Percentiles rank a stretch among this genome's conserved stretches.
phyloP scores from a whole-genome alignment of 92 coral and sea anemone species.

The Plumapathes pennacea region DNA sequence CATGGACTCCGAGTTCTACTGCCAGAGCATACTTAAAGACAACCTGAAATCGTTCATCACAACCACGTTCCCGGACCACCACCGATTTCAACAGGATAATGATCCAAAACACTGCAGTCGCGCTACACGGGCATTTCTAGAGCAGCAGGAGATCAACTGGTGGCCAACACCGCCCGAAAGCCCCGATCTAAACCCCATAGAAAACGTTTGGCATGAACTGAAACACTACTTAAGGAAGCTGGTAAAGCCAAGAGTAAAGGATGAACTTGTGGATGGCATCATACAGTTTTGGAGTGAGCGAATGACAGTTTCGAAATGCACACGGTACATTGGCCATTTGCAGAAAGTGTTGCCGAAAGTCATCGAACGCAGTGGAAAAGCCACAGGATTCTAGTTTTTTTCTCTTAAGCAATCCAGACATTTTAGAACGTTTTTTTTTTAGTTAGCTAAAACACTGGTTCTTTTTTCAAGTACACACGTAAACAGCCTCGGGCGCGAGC shows the following conservation, averaged over 20 bases:
- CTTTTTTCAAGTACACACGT: no score
- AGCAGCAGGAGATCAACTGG: conserved; percentile 4
- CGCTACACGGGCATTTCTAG: conserved; percentile 1
- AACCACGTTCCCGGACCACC: conserved; percentile 26
- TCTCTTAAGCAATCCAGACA: no score
- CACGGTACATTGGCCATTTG: neutral
- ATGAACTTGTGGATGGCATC: neutral
- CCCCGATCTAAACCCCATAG: conserved; percentile 23
- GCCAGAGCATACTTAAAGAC: conserved; percentile 4
- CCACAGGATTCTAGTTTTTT: neutral
- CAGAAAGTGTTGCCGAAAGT: neutral
- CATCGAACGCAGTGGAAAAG: neutral
- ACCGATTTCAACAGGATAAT: conserved; percentile 17
- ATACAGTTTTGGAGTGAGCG: neutral
- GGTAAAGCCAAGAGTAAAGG: neutral
- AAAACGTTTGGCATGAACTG: conserved; percentile 20
- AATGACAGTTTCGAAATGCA: neutral
- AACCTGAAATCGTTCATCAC: conserved; percentile 37
- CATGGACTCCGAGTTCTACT: conserved; percentile 45
- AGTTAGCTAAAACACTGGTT: no score
- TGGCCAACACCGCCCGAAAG: conserved; percentile 25
- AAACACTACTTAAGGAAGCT: neutral
- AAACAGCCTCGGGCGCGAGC: no score
- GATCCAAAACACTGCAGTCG: conserved; percentile 13
- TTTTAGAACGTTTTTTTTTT: no score